Evolutionary conservation across 2,888 invertebrate genomes (phyloP), one percentile per base, ranked within the genome.

Genomic region (Ophion ventricosus): DNA sequence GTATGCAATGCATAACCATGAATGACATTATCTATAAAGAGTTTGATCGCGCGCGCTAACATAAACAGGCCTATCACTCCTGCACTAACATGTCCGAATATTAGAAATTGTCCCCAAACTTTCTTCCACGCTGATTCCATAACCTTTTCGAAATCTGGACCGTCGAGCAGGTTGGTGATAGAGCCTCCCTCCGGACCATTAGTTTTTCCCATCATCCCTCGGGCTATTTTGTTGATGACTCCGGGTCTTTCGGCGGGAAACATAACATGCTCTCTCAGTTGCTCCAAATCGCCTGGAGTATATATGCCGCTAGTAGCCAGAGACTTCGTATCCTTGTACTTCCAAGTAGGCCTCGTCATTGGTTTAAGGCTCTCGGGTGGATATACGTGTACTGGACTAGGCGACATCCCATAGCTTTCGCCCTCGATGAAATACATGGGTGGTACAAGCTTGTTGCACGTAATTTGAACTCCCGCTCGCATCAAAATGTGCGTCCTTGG

Each of bases 251-350:
- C 86, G 2, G 74, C 63, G 10, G 84, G 83, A n/a, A 85, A 85
- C 82, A 85, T 87, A 0, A 87, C 76, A 4, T 63, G 67, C 20
- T 83, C 82, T 17, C 82, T 5, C 2, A 82, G 20, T 14, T 76
- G 11, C 1, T 82, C 40, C 8, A 85, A 17, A n/a, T 85, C 75
- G 0, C 40, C 29, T 17, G 73, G 20, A 1, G 83, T 70, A n/a
- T n/a, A n/a, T n/a, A n/a, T n/a, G n/a, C n/a, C n/a, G n/a, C n/a
- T n/a, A n/a, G n/a, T n/a, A n/a, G n/a, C n/a, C n/a, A n/a, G n/a
- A n/a, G n/a, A n/a, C n/a, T n/a, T n/a, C n/a, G n/a, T n/a, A n/a
- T n/a, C n/a, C n/a, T n/a, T n/a, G 84, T 84, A 43, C 84, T 83
- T 11, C 78, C 85, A 25, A 75, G 76, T 0, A 61, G 17, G 72